Percentiles rank a stretch among this genome's conserved stretches.
Evolutionary conservation across 2,797 vertebrate genomes (phyloP).

Genomic region (Molothrus ater): DNA sequence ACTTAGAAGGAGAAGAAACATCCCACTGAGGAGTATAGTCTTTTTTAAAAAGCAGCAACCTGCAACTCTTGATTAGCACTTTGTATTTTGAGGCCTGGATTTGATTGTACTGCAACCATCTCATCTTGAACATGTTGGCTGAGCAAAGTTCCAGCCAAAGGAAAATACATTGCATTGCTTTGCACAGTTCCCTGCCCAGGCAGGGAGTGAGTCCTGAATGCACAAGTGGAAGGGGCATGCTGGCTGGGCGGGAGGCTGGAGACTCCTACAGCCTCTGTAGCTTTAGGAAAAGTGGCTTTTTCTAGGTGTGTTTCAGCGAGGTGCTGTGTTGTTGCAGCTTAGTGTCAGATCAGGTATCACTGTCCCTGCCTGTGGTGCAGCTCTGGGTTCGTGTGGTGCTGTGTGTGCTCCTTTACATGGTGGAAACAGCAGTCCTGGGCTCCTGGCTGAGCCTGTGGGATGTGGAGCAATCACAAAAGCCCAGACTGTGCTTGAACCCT

Average conservation of each 20-base stretch:
- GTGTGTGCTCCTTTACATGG: accelerated
- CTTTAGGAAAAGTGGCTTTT: not conserved
- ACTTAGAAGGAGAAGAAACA: not conserved
- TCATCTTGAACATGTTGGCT: not conserved
- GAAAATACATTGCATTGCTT: not conserved
- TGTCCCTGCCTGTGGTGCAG: accelerated
- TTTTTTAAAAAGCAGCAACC: not conserved
- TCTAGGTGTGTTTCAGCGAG: not conserved
- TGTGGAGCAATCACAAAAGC: not conserved
- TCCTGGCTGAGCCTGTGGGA: not conserved
- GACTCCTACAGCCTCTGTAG: not conserved
- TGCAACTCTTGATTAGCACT: not conserved
- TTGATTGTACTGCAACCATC: not conserved
- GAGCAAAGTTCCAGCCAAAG: not conserved
- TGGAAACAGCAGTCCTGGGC: not conserved
- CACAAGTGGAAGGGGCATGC: not conserved
- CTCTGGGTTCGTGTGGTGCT: accelerated
- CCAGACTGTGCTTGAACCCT: not conserved
- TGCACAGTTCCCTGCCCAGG: not conserved
- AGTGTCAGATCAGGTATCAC: accelerated
- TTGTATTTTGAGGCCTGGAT: not conserved
- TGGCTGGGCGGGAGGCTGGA: not conserved
- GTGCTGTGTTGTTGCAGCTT: not conserved
- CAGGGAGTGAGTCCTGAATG: not conserved
- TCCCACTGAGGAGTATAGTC: not conserved